Evolutionary conservation across 2,797 vertebrate genomes (phyloP).

Genomic region (Sebastolobus alascanus): DNA sequence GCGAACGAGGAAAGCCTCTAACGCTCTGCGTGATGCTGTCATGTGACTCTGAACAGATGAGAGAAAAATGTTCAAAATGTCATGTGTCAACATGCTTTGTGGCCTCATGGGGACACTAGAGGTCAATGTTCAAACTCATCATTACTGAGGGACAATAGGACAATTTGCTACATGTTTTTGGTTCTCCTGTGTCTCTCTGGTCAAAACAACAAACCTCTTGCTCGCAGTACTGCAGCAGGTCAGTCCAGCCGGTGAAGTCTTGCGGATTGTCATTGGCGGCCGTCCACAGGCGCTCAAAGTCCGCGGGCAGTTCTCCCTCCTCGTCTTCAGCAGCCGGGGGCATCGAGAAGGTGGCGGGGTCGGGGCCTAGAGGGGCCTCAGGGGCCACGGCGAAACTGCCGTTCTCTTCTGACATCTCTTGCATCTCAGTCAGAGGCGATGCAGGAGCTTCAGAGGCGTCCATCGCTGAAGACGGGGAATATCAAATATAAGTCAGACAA

Average conservation of each 20-base stretch:
- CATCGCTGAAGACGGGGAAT: slow-evolving; percentile 55
- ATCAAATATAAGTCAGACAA: neutral
- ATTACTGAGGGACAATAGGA: neutral
- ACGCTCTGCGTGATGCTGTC: slow-evolving; percentile 82
- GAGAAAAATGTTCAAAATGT: neutral
- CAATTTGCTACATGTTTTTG: neutral
- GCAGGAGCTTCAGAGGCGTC: slow-evolving; percentile 56
- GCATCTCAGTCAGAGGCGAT: slow-evolving; percentile 38
- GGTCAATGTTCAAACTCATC: neutral
- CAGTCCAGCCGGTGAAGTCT: slow-evolving; percentile 89
- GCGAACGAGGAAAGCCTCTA: slow-evolving; percentile 85
- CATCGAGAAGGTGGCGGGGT: slow-evolving; percentile 47
- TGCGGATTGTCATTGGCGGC: slow-evolving; percentile 83
- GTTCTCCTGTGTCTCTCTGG: neutral
- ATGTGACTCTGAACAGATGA: slow-evolving; percentile 82
- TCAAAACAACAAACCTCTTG: slow-evolving; percentile 79
- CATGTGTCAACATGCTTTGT: neutral
- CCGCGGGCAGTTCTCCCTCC: slow-evolving; percentile 81
- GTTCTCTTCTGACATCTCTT: slow-evolving; percentile 64
- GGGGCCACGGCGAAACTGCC: slow-evolving; percentile 26
- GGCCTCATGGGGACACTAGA: neutral
- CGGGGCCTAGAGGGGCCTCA: slow-evolving; percentile 28
- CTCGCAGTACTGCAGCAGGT: slow-evolving; percentile 89
- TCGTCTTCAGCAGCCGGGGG: slow-evolving; percentile 70
- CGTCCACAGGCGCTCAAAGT: slow-evolving; percentile 88